Percentiles rank a stretch among this genome's conserved stretches.
phyloP scores from a whole-genome alignment of 2,888 invertebrate genomes.

The Eupithecia vulgata region DNA sequence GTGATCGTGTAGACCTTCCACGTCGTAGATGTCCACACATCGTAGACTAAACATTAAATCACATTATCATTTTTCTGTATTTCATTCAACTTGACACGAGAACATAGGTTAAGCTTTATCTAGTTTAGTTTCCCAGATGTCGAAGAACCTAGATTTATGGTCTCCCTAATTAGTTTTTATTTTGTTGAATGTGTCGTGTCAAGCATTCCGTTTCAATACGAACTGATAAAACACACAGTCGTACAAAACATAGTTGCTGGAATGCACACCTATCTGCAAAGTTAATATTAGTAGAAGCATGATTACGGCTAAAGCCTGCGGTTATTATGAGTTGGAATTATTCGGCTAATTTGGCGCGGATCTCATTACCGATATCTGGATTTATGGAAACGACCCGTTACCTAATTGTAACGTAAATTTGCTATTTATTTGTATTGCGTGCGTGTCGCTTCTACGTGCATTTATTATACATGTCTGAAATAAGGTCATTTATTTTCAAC shows the following conservation, averaged over 20 bases:
- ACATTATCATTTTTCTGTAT: too few relatives aligned
- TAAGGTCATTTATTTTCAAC: not conserved
- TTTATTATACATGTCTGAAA: not conserved
- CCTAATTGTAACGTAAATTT: slow-evolving; percentile 53
- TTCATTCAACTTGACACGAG: not conserved
- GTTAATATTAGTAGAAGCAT: slow-evolving; percentile 13
- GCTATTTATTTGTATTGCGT: slow-evolving; percentile 4
- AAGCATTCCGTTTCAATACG: not conserved
- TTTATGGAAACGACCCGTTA: slow-evolving; percentile 52
- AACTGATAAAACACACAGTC: not conserved
- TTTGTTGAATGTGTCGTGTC: too few relatives aligned
- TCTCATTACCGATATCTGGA: slow-evolving; percentile 57
- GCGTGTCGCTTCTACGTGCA: not conserved
- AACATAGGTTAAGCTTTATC: not conserved
- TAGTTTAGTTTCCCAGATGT: not conserved
- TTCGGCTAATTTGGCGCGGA: slow-evolving; percentile 56
- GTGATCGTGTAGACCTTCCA: too few relatives aligned
- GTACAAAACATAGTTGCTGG: not conserved
- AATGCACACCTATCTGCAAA: slow-evolving; percentile 6
- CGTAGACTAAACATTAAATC: too few relatives aligned
- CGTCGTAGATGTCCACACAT: too few relatives aligned
- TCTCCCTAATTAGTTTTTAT: not conserved
- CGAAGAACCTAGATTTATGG: not conserved
- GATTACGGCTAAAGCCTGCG: slow-evolving; percentile 12
- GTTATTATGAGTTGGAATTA: slow-evolving; percentile 46